A percentile compares a stretch with the other conserved stretches of the same genome.
Conservation (phyloP, 2,888 invertebrate species). For the Aromia moschata region DNA sequence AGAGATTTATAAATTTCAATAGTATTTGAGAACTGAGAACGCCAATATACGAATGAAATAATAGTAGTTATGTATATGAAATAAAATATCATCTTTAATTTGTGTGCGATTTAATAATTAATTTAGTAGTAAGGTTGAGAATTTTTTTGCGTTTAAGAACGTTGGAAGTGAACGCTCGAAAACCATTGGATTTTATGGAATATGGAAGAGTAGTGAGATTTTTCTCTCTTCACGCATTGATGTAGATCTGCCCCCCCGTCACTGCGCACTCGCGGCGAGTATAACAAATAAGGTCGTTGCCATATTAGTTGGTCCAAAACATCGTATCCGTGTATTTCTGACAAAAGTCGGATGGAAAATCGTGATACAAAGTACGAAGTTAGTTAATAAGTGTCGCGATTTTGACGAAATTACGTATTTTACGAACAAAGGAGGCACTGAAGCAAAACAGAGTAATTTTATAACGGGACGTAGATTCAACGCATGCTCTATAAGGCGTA, state of each 20-base stretch:
- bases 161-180: neutral
- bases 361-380: constrained; percentile 26
- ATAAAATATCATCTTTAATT: too few species aligned
- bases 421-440: constrained; percentile 48
- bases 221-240: constrained; percentile 9
- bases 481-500: constrained; percentile 48
- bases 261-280: constrained; percentile 41
- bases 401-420: constrained; percentile 35
- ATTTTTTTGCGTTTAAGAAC: too few species aligned
- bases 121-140: too few species aligned
- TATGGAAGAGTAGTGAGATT: neutral
- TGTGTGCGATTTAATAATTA: too few species aligned
- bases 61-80: too few species aligned
- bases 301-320: constrained; percentile 44
- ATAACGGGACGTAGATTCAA: constrained; percentile 48
- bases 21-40: too few species aligned
- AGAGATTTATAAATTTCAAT: too few species aligned
- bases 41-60: too few species aligned
- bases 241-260: constrained; percentile 28
- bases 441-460: constrained; percentile 46
- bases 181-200: too few species aligned
- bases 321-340: constrained; percentile 26
- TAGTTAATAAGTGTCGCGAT: constrained; percentile 35
- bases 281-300: constrained; percentile 52
- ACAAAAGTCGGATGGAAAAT: constrained; percentile 25